phyloP scores from a whole-genome alignment of 2,113 vertebrate species.

The Progne subis region DNA sequence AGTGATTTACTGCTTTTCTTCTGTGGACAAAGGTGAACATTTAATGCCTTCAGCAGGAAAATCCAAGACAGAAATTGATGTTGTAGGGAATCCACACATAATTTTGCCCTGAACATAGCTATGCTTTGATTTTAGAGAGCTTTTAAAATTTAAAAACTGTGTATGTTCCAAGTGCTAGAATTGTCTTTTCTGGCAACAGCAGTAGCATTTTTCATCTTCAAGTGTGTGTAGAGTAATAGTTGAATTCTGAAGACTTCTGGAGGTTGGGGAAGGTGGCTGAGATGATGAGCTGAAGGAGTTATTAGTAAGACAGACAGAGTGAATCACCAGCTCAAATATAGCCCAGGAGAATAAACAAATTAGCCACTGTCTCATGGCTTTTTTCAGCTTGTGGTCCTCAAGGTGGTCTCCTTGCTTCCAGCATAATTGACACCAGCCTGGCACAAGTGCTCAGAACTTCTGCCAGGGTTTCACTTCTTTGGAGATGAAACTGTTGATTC shows the following conservation, averaged over 20 bases:
- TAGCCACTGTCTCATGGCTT: background rate
- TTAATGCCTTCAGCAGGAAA: background rate
- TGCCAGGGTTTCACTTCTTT: background rate
- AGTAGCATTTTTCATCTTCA: background rate
- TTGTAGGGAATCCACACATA: background rate
- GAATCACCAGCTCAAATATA: constrained; percentile 42
- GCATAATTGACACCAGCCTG: background rate
- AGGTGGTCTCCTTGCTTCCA: background rate
- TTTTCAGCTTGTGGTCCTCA: constrained; percentile 1
- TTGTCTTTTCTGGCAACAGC: background rate
- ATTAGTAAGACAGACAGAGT: background rate
- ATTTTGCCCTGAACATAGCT: background rate
- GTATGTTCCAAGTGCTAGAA: background rate
- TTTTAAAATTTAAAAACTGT: background rate
- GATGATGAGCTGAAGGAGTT: background rate
- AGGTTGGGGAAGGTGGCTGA: background rate
- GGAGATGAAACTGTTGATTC: background rate
- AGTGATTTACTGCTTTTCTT: background rate
- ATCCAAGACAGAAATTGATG: background rate
- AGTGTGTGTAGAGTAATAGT: background rate
- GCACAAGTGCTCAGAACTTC: background rate
- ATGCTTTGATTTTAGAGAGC: background rate
- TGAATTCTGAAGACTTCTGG: background rate
- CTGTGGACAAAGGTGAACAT: background rate
- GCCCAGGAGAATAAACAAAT: constrained; percentile 3